These are phyloP conservation scores for Sigmodon hispidus DNA, from an alignment of 2,113 vertebrate species.

Conservation along the genomic window DNA sequence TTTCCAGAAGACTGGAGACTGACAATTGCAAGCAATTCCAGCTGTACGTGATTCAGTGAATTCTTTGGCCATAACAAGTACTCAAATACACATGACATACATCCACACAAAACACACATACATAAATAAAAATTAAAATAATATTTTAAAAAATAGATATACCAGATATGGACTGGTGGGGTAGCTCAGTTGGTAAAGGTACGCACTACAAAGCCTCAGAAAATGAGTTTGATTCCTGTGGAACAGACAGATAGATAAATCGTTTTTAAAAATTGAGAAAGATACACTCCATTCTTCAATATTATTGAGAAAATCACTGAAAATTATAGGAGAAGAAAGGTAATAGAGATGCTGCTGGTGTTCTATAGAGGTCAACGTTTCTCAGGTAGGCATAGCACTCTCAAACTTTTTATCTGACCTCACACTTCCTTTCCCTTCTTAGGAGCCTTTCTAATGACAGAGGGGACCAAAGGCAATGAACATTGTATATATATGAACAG, in stretches of 20 bases:
- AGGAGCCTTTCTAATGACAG: not conserved
- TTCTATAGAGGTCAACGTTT: not conserved
- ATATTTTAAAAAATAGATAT: not conserved
- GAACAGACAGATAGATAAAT: too few relatives aligned
- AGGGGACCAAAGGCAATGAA: not conserved
- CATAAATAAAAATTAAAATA: not conserved
- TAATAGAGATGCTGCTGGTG: not conserved
- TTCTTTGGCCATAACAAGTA: not conserved
- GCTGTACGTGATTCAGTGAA: not conserved
- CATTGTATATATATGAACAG: not conserved
- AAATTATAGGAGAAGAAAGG: not conserved
- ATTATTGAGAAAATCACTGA: not conserved
- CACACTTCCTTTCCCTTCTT: not conserved
- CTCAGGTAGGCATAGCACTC: not conserved
- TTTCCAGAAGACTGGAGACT: not conserved
- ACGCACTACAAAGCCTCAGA: not conserved
- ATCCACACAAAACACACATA: not conserved
- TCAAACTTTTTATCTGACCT: constrained; percentile 16
- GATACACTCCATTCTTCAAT: not conserved
- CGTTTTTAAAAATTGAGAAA: not conserved
- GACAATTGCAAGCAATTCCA: not conserved
- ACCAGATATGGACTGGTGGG: not conserved
- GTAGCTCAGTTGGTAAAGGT: not conserved
- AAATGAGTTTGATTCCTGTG: not conserved
- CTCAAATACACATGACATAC: not conserved